Evolutionary conservation across 2,113 vertebrate genomes (phyloP), one percentile per base, ranked within the genome.

Genomic region (Tachycineta bicolor): DNA sequence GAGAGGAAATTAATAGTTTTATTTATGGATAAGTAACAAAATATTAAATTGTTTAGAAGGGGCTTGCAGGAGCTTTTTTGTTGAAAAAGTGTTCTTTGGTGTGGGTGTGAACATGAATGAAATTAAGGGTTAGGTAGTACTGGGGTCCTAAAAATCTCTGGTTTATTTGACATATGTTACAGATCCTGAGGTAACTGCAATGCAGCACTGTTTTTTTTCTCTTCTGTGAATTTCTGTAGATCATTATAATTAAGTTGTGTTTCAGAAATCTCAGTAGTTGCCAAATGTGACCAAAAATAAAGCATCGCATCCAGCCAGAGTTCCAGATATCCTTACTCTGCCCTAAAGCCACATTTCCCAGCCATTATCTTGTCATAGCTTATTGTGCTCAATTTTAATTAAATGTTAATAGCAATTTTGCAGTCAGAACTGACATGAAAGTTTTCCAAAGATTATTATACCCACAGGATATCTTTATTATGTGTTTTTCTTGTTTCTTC

Each of bases 321-420:
- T 43, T 78, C 7, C 19, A 69, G 67, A 83, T 87, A 56, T 23
- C 77, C 62, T 59, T 21, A 1, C 58, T 88, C 62, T 91, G 87
- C 83, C 95, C 96, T 95, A 76, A 9, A 50, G 75, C 80, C 84
- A 83, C 7, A 3, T 70, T 85, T 85, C 64, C 60, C 33, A 71
- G 90, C 87, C 78, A 52, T 96, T 89, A 79, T 83, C 79, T 92
- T 96, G 96, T 96, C 81, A 95, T 73, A 94, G 88, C 90, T 93
- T 91, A 89, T 95, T 96, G 92, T 89, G 79, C 93, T 96, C 93
- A 96, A 89, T 95, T 96, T 97, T 98, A 96, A 98, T 98, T 97
- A 97, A 97, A 96, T 50, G 68, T 81, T 92, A 89, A 56, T 96
- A 94, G 78, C 39, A 46, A 62, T 93, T 93, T 95, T 89, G 80